A percentile compares a stretch with the other conserved stretches of the same genome.
These are phyloP conservation scores for Anthoscopus minutus DNA, from an alignment of 2,113 vertebrate genomes.

Conservation along the genomic window DNA sequence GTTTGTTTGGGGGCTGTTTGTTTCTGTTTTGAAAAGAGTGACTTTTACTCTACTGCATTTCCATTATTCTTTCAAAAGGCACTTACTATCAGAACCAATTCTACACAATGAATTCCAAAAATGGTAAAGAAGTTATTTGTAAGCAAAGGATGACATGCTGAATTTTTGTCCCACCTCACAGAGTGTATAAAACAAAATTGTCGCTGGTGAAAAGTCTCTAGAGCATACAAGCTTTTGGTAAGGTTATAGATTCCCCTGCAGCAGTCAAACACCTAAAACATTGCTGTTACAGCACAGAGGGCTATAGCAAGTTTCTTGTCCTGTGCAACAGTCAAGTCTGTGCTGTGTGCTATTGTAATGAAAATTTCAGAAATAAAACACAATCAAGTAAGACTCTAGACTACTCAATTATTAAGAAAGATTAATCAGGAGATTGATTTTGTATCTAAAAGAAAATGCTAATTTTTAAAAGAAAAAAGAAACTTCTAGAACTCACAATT, in stretches of 20 bases:
- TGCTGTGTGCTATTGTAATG: neutral
- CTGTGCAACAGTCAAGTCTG: neutral
- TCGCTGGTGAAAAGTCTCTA: neutral
- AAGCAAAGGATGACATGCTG: neutral
- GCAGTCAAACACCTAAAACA: neutral
- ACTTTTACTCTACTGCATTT: neutral
- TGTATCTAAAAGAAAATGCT: neutral
- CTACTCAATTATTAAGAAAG: neutral
- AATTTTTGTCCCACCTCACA: neutral
- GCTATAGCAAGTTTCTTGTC: neutral
- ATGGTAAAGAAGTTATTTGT: neutral
- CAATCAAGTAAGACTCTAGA: neutral
- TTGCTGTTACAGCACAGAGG: neutral
- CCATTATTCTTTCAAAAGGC: neutral
- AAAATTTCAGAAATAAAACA: neutral
- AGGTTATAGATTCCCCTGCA: neutral
- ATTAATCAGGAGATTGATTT: neutral
- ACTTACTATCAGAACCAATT: neutral
- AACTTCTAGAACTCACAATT: neutral
- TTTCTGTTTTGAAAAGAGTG: neutral
- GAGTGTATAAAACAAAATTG: neutral
- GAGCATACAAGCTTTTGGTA: neutral
- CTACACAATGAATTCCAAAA: neutral
- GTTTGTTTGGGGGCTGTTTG: neutral
- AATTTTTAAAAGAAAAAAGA: neutral